Evolutionary conservation across 2,797 vertebrate genomes (phyloP).

Genomic region (Rhynchotus rufescens): DNA sequence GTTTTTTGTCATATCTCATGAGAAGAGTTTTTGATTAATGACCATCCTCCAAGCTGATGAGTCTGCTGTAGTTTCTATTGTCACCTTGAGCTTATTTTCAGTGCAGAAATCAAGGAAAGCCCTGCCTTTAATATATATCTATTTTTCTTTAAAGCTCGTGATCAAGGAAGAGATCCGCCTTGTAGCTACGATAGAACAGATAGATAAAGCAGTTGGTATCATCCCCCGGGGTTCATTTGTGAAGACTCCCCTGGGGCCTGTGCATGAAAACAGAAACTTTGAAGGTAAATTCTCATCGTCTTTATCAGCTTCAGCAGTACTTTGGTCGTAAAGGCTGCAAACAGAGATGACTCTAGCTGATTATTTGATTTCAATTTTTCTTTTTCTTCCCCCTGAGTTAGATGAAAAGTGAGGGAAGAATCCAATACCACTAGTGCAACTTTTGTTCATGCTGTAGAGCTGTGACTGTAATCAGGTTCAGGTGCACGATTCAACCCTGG

Average conservation of each 20-base stretch:
- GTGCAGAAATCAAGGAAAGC: background rate
- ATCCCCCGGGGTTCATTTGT: constrained; percentile 89
- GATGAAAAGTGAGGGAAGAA: background rate
- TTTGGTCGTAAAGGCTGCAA: constrained; percentile 19
- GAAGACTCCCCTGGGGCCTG: constrained; percentile 83
- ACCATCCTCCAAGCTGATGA: background rate
- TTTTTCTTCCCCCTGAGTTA: background rate
- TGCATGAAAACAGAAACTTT: constrained; percentile 89
- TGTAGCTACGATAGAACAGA: constrained; percentile 84
- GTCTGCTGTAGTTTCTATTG: background rate
- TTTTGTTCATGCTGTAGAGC: background rate
- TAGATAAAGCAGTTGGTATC: constrained; percentile 88
- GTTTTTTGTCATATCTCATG: background rate
- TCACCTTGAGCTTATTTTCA: background rate
- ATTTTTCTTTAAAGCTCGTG: constrained; percentile 54
- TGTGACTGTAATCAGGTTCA: background rate
- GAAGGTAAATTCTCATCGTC: constrained; percentile 82
- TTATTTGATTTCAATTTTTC: background rate
- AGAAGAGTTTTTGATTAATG: background rate
- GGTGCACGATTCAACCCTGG: background rate
- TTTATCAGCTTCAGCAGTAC: background rate
- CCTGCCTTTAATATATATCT: background rate
- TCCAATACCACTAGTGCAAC: background rate
- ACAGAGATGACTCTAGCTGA: background rate
- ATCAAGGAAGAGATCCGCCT: constrained; percentile 91